These are phyloP conservation scores for Chlamydotis undulata DNA, from an alignment of 2,113 vertebrate genomes.

Conservation along the genomic window DNA sequence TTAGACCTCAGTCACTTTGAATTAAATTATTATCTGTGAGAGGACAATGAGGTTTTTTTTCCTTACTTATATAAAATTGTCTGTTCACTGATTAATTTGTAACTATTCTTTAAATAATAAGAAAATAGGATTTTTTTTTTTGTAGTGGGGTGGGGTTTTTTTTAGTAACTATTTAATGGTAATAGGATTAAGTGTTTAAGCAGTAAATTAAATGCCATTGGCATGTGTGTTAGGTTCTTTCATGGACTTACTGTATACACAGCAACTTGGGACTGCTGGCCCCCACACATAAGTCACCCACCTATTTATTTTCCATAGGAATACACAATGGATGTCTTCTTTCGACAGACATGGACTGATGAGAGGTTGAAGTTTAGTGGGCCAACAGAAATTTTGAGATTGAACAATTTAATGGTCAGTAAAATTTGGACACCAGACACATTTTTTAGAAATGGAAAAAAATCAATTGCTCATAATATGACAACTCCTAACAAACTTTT, in stretches of 20 bases:
- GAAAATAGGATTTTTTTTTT: background rate
- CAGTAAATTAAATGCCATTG: background rate
- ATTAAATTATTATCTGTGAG: background rate
- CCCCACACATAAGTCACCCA: background rate
- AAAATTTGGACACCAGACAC: constrained; percentile 99
- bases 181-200: constrained; percentile 31
- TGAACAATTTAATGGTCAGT: constrained; percentile 98
- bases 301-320: constrained; percentile 77
- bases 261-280: background rate
- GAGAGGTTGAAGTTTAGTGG: constrained; percentile 90
- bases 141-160: background rate
- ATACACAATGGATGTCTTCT: constrained; percentile 99
- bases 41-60: background rate
- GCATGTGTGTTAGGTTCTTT: background rate
- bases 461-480: constrained; percentile 97
- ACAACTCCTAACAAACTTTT: constrained; percentile 97
- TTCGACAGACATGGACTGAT: constrained; percentile 97
- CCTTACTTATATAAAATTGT: background rate
- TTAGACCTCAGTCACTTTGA: background rate
- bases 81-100: background rate
- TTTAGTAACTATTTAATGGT: constrained; percentile 34
- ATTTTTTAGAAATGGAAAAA: constrained; percentile 98
- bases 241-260: background rate
- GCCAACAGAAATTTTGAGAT: constrained; percentile 89
- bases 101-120: background rate